A percentile compares a stretch with the other conserved stretches of the same genome.
Evolutionary conservation across 2,113 vertebrate species (phyloP).

Genomic region (Amblyopsis rosae): DNA sequence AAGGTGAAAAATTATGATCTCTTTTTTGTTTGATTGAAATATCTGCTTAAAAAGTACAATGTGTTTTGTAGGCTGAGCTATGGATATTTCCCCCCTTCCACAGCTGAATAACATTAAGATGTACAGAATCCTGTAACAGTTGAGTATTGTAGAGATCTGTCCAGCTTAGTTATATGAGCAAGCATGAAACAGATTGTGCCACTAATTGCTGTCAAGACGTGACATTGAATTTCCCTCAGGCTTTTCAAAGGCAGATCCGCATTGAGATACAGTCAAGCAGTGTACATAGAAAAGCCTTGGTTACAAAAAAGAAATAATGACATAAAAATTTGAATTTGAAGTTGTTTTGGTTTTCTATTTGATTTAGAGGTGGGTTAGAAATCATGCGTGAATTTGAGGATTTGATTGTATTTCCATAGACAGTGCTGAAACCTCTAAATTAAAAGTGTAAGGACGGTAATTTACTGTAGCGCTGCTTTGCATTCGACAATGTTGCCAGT

Average conservation of each 20-base stretch:
- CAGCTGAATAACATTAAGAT: slow-evolving; percentile 74
- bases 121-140: slow-evolving; percentile 67
- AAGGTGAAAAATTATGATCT: slow-evolving; percentile 83
- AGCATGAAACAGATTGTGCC: slow-evolving; percentile 77
- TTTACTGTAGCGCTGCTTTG: slow-evolving; percentile 26
- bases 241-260: slow-evolving; percentile 63
- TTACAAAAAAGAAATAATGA: slow-evolving; percentile 26
- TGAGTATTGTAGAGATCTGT: slow-evolving; percentile 65
- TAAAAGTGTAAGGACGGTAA: background rate
- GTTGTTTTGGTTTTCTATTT: slow-evolving; percentile 58
- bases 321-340: slow-evolving; percentile 50
- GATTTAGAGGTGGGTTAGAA: slow-evolving; percentile 42
- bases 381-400: slow-evolving; percentile 17
- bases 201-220: slow-evolving; percentile 79
- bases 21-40: slow-evolving; percentile 63
- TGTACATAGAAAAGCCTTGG: slow-evolving; percentile 46
- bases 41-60: slow-evolving; percentile 67
- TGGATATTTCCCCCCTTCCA: slow-evolving; percentile 64
- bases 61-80: slow-evolving; percentile 57
- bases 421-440: slow-evolving; percentile 1
- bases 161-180: slow-evolving; percentile 70
- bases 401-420: slow-evolving; percentile 44
- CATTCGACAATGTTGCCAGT: slow-evolving; percentile 50
- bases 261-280: slow-evolving; percentile 68
- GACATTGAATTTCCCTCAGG: slow-evolving; percentile 74